phyloP scores from a whole-genome alignment of 2,888 invertebrate genomes.

The Choreutis nemorana region DNA sequence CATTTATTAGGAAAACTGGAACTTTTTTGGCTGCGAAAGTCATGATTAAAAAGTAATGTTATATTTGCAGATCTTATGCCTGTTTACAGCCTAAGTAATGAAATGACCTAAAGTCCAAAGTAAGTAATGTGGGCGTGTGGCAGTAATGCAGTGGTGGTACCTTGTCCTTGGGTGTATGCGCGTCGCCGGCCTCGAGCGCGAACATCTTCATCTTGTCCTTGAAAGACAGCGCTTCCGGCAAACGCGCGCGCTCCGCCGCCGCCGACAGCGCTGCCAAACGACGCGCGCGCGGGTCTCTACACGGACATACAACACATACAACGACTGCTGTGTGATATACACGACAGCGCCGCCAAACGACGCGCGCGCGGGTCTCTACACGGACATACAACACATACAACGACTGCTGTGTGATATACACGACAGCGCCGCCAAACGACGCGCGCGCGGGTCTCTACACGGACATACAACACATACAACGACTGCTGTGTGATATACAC shows the following conservation, averaged over 20 bases:
- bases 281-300: slow-evolving; percentile 87
- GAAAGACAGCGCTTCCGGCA: slow-evolving; percentile 94
- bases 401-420: too few species aligned
- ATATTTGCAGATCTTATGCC: too few species aligned
- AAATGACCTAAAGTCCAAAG: slow-evolving; percentile 10
- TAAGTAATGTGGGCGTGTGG: slow-evolving; percentile 4
- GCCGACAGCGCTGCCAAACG: slow-evolving; percentile 85
- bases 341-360: neutral
- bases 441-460: too few species aligned
- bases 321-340: slow-evolving; percentile 1
- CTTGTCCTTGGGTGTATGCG: slow-evolving; percentile 92
- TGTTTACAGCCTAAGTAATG: too few species aligned
- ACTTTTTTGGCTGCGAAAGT: neutral
- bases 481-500: too few species aligned
- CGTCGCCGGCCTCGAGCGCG: slow-evolving; percentile 95
- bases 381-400: too few species aligned
- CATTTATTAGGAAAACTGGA: neutral
- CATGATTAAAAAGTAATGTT: neutral
- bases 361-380: neutral
- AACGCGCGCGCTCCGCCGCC: slow-evolving; percentile 72
- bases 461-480: too few species aligned
- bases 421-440: too few species aligned
- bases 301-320: neutral
- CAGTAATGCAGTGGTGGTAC: slow-evolving; percentile 23
- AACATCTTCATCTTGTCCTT: slow-evolving; percentile 99